Percentiles rank a stretch among this genome's conserved stretches.
Evolutionary conservation across 2,888 invertebrate species (phyloP).

Genomic region (Tipula lateralis): DNA sequence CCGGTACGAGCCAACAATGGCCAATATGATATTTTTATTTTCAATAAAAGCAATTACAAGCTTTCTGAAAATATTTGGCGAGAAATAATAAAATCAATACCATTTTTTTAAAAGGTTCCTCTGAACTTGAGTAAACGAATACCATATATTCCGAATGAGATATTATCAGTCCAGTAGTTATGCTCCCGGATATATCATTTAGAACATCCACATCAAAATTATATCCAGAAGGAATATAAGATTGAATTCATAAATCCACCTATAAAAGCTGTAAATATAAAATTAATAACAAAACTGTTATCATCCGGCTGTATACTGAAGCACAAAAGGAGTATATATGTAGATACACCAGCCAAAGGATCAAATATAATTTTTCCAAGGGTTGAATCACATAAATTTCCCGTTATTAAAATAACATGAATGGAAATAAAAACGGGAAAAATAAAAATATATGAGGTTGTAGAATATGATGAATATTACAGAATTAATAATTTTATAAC

Average conservation of each 20-base stretch:
- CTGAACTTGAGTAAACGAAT: too few species aligned
- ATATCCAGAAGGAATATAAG: neutral
- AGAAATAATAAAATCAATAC: too few species aligned
- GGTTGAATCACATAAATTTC: neutral
- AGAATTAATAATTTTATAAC: conserved; percentile 25
- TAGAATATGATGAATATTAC: conserved; percentile 14
- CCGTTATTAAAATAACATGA: neutral
- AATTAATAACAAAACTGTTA: neutral
- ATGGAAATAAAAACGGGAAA: neutral
- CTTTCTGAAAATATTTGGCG: too few species aligned
- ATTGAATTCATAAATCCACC: neutral
- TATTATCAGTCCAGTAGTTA: neutral
- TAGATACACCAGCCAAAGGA: neutral
- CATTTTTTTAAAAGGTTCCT: too few species aligned
- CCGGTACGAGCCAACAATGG: too few species aligned
- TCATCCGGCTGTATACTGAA: neutral
- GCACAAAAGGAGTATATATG: neutral
- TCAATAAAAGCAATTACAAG: too few species aligned
- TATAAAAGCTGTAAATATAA: neutral
- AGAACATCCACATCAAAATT: neutral
- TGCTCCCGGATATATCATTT: neutral
- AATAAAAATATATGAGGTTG: neutral
- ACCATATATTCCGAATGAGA: too few species aligned
- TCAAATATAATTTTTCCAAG: neutral
- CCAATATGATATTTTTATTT: too few species aligned